phyloP scores from a whole-genome alignment of 2,113 vertebrate species.

The Clarias batrachus region DNA sequence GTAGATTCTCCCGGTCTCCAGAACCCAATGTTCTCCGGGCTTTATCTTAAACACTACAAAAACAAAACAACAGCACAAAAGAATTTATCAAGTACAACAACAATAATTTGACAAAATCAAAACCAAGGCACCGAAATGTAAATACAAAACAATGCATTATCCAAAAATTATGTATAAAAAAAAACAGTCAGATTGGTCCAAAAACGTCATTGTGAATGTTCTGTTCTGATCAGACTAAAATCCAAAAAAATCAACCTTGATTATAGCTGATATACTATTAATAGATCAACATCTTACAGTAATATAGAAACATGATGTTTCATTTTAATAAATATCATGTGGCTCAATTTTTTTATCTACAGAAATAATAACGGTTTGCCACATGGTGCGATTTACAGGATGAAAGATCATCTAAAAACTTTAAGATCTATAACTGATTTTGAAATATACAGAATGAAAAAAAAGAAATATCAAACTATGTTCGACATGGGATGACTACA shows the following conservation, averaged over 20 bases:
- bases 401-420: not conserved
- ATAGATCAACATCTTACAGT: no score
- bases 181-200: not conserved
- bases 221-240: no score
- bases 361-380: not conserved
- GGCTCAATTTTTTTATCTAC: not conserved
- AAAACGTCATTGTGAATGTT: not conserved
- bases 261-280: no score
- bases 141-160: not conserved
- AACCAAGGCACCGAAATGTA: not conserved
- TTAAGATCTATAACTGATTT: not conserved
- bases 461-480: not conserved
- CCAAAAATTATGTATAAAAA: not conserved
- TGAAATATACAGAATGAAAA: not conserved
- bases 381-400: not conserved
- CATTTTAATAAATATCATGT: not conserved
- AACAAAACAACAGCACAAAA: not conserved
- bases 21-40: conserved; percentile 91
- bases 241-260: no score
- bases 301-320: no score
- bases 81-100: not conserved
- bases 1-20: conserved; percentile 84
- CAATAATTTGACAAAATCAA: not conserved
- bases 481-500: not conserved
- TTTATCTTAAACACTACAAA: conserved; percentile 83